Evolutionary conservation across 2,888 invertebrate genomes (phyloP).

Genomic region (Phaonia tiefii): DNA sequence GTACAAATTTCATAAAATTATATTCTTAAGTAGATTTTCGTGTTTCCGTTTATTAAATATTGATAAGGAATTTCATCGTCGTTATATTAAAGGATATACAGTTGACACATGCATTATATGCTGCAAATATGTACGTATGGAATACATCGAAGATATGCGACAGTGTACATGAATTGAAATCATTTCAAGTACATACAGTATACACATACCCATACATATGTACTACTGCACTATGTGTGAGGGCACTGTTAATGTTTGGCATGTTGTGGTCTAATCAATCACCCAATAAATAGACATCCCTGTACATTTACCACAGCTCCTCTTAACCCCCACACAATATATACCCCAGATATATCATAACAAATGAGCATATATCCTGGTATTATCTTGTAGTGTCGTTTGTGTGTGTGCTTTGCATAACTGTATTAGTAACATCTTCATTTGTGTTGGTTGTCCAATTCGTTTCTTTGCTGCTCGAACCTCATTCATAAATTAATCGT

Average conservation of each 20-base stretch:
- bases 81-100: not conserved
- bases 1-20: not conserved
- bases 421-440: constrained; percentile 52
- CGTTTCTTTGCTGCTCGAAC: constrained; percentile 35
- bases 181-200: not conserved
- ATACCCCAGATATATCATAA: not conserved
- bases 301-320: constrained; percentile 37
- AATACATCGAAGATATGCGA: not conserved
- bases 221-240: constrained; percentile 1
- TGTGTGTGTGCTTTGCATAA: not conserved
- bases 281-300: constrained; percentile 57
- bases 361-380: not conserved
- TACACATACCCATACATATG: not conserved
- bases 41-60: constrained; percentile 25
- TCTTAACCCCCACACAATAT: not conserved
- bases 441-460: constrained; percentile 36
- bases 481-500: constrained; percentile 67
- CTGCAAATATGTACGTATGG: not conserved
- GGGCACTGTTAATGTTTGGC: constrained; percentile 44
- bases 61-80: constrained; percentile 31
- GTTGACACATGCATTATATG: not conserved
- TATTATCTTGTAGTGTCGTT: not conserved
- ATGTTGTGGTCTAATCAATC: constrained; percentile 65
- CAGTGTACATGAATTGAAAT: not conserved
- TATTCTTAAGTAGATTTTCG: constrained; percentile 28